Conservation (phyloP, 1,140 invertebrate species). For the Sycobia sp. region DNA sequence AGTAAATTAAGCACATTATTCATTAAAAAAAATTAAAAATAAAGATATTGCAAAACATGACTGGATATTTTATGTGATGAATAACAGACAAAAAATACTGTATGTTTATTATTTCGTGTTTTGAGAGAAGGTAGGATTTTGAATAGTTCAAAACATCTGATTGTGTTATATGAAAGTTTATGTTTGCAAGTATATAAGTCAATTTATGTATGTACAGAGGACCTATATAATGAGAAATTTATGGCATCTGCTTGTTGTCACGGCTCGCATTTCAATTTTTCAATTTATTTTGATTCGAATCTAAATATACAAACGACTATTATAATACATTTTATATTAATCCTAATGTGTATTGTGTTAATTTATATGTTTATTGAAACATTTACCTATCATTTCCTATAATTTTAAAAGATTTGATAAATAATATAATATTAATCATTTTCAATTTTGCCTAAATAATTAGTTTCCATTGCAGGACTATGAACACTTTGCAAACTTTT, state of each 20-base stretch:
- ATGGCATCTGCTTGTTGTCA: conserved; percentile 52
- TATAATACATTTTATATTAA: conserved; percentile 62
- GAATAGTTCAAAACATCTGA: conserved; percentile 30
- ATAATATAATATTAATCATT: too few species aligned
- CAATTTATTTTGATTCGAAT: conserved; percentile 44
- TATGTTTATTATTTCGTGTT: conserved; percentile 23
- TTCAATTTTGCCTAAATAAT: too few species aligned
- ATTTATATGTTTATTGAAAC: conserved; percentile 38
- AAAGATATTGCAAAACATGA: conserved; percentile 38
- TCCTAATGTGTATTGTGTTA: conserved; percentile 45
- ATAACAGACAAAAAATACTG: conserved; percentile 21
- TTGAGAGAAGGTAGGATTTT: conserved; percentile 3
- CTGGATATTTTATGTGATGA: conserved; percentile 38
- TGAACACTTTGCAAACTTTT: too few species aligned
- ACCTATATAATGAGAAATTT: conserved; percentile 45
- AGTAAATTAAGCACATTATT: conserved; percentile 43
- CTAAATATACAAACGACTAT: conserved; percentile 49
- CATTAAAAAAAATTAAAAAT: conserved; percentile 35
- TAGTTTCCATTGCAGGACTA: too few species aligned
- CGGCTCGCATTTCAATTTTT: conserved; percentile 47
- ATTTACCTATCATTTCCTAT: conserved; percentile 21
- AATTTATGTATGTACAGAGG: conserved; percentile 46
- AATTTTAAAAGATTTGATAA: not conserved
- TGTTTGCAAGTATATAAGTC: conserved; percentile 37
- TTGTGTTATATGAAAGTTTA: conserved; percentile 28